Conservation (phyloP, 2,113 vertebrate genomes). For the Pygoscelis adeliae region DNA sequence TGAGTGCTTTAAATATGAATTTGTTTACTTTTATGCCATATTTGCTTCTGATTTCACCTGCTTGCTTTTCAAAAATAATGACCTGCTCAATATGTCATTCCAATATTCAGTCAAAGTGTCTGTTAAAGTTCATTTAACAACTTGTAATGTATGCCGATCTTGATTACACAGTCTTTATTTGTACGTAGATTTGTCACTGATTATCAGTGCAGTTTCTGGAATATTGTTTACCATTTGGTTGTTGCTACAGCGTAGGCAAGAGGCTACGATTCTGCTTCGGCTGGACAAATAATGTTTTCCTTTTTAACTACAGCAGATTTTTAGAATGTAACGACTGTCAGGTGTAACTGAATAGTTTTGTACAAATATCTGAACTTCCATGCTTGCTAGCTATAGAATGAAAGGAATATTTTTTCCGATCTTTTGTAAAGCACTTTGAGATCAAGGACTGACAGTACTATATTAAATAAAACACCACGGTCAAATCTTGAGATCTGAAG, state of each 20-base stretch:
- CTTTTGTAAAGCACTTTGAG: constrained; percentile 69
- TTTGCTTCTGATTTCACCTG: neutral
- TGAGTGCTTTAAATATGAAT: neutral
- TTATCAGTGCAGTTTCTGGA: neutral
- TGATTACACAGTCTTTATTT: neutral
- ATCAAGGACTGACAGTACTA: neutral
- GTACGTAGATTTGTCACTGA: neutral
- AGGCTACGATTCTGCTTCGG: neutral
- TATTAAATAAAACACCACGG: neutral
- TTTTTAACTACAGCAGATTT: neutral
- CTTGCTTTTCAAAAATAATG: neutral
- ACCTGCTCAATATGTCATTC: neutral
- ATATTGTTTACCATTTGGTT: neutral
- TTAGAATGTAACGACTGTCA: neutral
- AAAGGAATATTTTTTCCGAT: neutral
- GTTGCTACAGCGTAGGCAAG: fast-evolving
- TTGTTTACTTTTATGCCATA: neutral
- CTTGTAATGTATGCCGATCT: neutral
- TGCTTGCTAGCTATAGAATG: neutral
- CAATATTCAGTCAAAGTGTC: neutral
- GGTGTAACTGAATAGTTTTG: neutral
- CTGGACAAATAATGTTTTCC: fast-evolving
- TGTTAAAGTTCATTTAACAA: neutral
- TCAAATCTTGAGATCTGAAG: neutral
- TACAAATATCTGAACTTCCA: neutral